Base-by-base conservation (phyloP, 2,888 invertebrate species). In the Deroplatys truncata region DNA sequence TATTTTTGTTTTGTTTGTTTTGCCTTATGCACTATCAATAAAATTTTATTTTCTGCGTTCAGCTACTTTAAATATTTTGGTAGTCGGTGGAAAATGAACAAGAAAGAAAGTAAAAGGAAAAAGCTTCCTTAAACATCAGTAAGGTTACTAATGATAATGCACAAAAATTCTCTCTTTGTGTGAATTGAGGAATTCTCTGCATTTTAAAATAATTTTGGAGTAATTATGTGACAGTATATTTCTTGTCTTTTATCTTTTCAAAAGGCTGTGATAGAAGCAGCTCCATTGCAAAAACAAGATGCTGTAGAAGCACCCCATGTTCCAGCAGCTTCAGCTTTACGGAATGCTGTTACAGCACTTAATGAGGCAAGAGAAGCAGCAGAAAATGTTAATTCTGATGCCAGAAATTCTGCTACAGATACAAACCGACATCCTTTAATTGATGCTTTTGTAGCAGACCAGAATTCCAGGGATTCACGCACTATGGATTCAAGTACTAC, bases 241-340 rank as follows among this genome's bases (percentile, higher is more conserved):
- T 43, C 1, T 43, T 43, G 13, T 43, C 43, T 43, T 84, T 31
- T 16, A 25, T 28, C n/a, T 91, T 93, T 93, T n/a, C 93, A 97
- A 97, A 96, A 96, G 43, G 97, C 98, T 97, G 94, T 98, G 88
- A 98, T 98, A 93, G 97, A 98, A 90, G 96, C 96, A n/a, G 97
- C 97, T 92, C 96, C 97, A 88, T 95, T 97, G 92, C 97, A 97
- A 4, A 95, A 96, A 0, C 94, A 92, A 97, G 72, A 94, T 95
- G 91, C 95, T 96, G 94, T 95, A 88, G 91, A 91, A 35, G 92
- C 92, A 90, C 91, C 91, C 89, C 90, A 90, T 89, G 88, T 89
- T 5, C 91, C 92, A 31, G 90, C 91, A 28, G 91, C 91, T 25
- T 91, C 92, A 56, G 90, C 90, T 72, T 89, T 90, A 16, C 85